phyloP scores from a whole-genome alignment of 2,113 vertebrate genomes.

The Neodon shergylaensis region DNA sequence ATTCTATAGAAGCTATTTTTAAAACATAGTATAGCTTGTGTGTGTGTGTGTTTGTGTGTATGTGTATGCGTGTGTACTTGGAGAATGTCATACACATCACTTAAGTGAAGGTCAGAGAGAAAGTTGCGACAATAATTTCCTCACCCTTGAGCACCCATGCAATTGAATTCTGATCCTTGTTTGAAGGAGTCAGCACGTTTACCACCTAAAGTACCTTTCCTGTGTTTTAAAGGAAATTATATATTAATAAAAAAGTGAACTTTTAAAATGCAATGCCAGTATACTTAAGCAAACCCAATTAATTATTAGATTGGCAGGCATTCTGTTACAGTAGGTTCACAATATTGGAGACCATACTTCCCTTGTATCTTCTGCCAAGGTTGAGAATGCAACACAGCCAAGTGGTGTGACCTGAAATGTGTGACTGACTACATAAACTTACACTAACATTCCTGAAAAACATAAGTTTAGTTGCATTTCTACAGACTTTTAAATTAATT shows the following conservation, averaged over 20 bases:
- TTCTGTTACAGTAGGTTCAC: not conserved
- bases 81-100: not conserved
- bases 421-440: too few relatives aligned
- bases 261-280: not conserved
- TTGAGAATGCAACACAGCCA: too few relatives aligned
- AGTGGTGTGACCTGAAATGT: too few relatives aligned
- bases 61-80: not conserved
- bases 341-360: not conserved
- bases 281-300: not conserved
- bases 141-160: not conserved
- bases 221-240: not conserved
- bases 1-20: not conserved
- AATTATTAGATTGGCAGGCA: not conserved
- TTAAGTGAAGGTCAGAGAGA: not conserved
- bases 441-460: too few relatives aligned
- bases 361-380: too few relatives aligned
- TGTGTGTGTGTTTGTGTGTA: too few relatives aligned
- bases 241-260: not conserved
- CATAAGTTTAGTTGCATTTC: not conserved
- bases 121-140: not conserved
- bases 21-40: not conserved
- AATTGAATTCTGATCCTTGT: not conserved
- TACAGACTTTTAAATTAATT: not conserved
- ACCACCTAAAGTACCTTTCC: not conserved
- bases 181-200: not conserved